Base-by-base conservation (phyloP, 2,888 invertebrate genomes). In the Caenorhabditis sp. region DNA sequence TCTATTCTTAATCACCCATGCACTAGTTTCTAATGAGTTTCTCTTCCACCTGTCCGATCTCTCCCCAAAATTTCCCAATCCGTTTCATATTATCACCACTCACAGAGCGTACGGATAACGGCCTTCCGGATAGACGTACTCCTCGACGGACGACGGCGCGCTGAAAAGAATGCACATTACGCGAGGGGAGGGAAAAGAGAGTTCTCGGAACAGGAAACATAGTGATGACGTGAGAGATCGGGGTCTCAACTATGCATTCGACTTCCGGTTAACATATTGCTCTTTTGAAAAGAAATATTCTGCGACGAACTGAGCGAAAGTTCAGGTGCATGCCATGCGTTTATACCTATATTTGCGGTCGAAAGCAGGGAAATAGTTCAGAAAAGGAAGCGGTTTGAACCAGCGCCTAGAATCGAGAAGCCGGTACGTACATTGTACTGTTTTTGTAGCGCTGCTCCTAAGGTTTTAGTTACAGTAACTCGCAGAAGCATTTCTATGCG, bases 51-150 rank as follows among this genome's bases (percentile, higher is more conserved):
- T 52, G 37, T 4, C n/a, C n/a, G n/a, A n/a, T n/a, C n/a, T n/a
- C 30, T 30, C 30, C 30, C 30, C 35, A 9, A 13, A 13, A 9
- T 7, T 9, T 35, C 35, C 4, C 2, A 35, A 2, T 9, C 35
- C 35, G 6, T 7, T 3, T 35, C 13, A 9, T n/a, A 15, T 9
- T 20, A 17, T 22, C 20, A 8, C 17, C 39, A 71, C 68, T 68
- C 24, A 68, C 68, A 59, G 17, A 26, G 50, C 50, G 22, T 68
- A 68, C 52, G 68, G 68, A 50, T 68, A 68, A 27, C 68, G 68
- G 20, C 50, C 68, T 15, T 59, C 68, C 68, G 68, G 35, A 26
- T 58, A 68, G 50, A 52, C 17, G 52, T 59, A 68, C 37, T 68
- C 58, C 30, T 68, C 68, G 39, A 50, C 43, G 3, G 52, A 22